These are phyloP conservation scores for Euborellia annulipes DNA, from an alignment of 1,140 invertebrate species.

Conservation along the genomic window DNA sequence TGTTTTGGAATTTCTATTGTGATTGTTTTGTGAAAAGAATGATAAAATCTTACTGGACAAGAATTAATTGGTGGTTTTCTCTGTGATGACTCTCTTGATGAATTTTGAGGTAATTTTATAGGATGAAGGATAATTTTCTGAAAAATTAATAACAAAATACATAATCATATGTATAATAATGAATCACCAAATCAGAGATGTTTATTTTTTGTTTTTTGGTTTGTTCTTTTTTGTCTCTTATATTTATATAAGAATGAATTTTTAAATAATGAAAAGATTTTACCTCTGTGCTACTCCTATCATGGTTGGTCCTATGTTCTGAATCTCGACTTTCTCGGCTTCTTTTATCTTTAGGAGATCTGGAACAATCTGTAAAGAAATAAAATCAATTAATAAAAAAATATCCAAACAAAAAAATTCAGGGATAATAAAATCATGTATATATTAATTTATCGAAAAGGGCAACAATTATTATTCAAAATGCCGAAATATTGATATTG, in stretches of 20 bases:
- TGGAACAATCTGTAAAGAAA: constrained; percentile 46
- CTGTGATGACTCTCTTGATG: constrained; percentile 38
- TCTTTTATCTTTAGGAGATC: constrained; percentile 70
- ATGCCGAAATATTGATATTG: too few species aligned
- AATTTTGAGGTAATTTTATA: constrained; percentile 39
- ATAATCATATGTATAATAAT: too few species aligned
- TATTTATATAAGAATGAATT: constrained; percentile 2
- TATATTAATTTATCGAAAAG: too few species aligned
- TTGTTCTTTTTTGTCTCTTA: not conserved
- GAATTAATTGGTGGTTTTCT: constrained; percentile 43
- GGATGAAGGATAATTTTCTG: constrained; percentile 35
- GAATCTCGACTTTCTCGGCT: constrained; percentile 56
- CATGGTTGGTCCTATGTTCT: constrained; percentile 70
- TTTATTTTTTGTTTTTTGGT: too few species aligned
- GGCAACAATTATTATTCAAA: too few species aligned
- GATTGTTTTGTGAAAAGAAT: constrained; percentile 1
- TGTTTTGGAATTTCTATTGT: too few species aligned
- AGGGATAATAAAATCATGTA: too few species aligned
- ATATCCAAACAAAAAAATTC: too few species aligned
- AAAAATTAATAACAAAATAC: constrained; percentile 3
- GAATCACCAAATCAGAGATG: too few species aligned
- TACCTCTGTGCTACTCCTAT: constrained; percentile 60
- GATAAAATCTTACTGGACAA: constrained; percentile 32
- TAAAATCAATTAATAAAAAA: too few species aligned
- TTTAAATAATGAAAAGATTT: constrained; percentile 17